These are phyloP conservation scores for Muricea muricata DNA, from an alignment of 92 coral and sea anemone genomes.

Conservation along the genomic window DNA sequence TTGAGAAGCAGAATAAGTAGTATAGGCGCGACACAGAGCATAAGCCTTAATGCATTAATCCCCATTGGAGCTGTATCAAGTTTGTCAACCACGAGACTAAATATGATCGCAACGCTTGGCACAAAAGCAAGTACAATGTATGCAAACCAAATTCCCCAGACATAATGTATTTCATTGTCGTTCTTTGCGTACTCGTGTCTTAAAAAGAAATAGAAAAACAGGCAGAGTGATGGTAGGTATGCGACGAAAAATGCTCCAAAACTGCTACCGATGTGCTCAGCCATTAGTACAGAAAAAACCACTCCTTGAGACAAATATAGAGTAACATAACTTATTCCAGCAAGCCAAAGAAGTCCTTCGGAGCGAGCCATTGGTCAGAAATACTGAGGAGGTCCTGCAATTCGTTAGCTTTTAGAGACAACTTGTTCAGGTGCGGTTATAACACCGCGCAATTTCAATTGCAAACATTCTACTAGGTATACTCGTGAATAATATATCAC, in stretches of 20 bases:
- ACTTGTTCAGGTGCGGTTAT: too few species aligned
- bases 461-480: too few species aligned
- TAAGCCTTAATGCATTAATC: neutral
- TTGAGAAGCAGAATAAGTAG: slow-evolving; percentile 11
- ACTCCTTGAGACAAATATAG: neutral
- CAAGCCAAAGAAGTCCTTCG: neutral
- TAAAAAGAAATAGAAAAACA: neutral
- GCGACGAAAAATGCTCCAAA: neutral
- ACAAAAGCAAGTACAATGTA: slow-evolving; percentile 7
- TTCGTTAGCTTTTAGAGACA: too few species aligned
- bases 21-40: slow-evolving; percentile 10
- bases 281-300: neutral
- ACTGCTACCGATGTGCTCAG: neutral
- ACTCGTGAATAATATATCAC: neutral
- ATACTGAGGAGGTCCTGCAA: neutral
- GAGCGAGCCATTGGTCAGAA: neutral
- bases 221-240: neutral
- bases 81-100: neutral
- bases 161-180: neutral
- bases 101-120: neutral
- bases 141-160: slow-evolving; percentile 11
- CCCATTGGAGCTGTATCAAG: neutral
- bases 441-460: too few species aligned
- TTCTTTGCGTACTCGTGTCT: neutral
- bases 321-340: neutral